Evolutionary conservation across 2,113 vertebrate species (phyloP).

Genomic region (Spermophilus dauricus): DNA sequence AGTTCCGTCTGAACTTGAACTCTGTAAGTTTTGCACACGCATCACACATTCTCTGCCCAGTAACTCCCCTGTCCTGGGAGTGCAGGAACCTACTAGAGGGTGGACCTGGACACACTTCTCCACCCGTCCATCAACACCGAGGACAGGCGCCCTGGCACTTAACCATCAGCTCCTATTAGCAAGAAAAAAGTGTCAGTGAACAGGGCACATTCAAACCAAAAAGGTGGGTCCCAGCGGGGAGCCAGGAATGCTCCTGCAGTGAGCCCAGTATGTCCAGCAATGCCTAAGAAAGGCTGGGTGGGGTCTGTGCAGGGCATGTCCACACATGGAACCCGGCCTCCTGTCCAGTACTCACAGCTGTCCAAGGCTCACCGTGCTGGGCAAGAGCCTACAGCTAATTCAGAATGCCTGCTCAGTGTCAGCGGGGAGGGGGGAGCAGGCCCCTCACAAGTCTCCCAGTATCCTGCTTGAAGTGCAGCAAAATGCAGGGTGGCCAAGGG

Average conservation of each 20-base stretch:
- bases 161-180: not conserved
- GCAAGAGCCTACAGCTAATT: not conserved
- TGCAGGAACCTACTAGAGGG: not conserved
- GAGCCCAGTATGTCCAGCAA: not conserved
- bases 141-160: fast-evolving
- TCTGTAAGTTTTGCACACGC: not conserved
- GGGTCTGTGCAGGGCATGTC: fast-evolving
- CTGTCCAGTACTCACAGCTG: not conserved
- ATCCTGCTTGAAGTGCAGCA: fast-evolving
- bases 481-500: too few species aligned
- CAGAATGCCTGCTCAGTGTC: fast-evolving
- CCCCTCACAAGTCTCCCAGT: fast-evolving
- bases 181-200: not conserved
- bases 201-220: not conserved
- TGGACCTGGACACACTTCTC: not conserved
- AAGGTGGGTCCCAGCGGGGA: not conserved
- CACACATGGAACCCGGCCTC: not conserved
- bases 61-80: not conserved
- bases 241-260: not conserved
- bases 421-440: fast-evolving
- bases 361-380: not conserved
- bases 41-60: too few species aligned
- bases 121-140: not conserved
- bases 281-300: fast-evolving
- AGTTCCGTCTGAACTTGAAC: not conserved